phyloP scores from a whole-genome alignment of 2,888 invertebrate species.

The Zygaena filipendulae region DNA sequence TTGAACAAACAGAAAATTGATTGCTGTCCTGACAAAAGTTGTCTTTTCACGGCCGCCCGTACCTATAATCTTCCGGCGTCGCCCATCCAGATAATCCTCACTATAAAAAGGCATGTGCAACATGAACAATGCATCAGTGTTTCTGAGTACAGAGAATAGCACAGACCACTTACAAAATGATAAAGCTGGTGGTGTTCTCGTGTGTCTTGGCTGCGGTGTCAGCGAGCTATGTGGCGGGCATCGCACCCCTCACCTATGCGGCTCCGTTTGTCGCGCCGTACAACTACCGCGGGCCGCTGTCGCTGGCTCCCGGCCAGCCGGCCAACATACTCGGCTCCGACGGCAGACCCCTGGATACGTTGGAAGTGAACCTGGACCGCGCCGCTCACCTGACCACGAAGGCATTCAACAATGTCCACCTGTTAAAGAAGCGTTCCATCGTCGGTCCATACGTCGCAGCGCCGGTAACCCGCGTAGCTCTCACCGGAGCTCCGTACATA shows the following conservation, averaged over 20 bases:
- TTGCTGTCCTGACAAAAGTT: constrained; percentile 36
- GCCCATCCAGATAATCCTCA: constrained; percentile 25
- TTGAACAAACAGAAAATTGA: no score
- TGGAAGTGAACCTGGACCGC: constrained; percentile 56
- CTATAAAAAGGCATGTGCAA: constrained; percentile 35
- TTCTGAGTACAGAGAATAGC: constrained; percentile 33
- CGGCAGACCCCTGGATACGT: constrained; percentile 53
- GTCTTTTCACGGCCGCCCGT: constrained; percentile 39
- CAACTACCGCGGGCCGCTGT: constrained; percentile 50
- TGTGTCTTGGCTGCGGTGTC: constrained; percentile 69
- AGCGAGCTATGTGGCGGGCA: constrained; percentile 42
- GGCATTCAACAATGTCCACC: constrained; percentile 34
- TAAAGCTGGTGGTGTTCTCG: constrained; percentile 71
- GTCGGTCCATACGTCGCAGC: constrained; percentile 12
- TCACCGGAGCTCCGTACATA: constrained; percentile 23
- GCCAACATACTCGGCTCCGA: constrained; percentile 49
- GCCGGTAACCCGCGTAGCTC: constrained; percentile 19
- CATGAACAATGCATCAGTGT: constrained; percentile 38
- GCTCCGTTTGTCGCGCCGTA: constrained; percentile 23
- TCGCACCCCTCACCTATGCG: constrained; percentile 23
- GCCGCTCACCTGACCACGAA: constrained; percentile 49
- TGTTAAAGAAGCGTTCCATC: constrained; percentile 33
- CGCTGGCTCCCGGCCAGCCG: constrained; percentile 53
- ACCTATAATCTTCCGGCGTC: constrained; percentile 40
- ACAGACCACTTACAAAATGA: constrained; percentile 59